Base-by-base conservation (phyloP, 2,797 vertebrate genomes). In the Sylvilagus floridanus region DNA sequence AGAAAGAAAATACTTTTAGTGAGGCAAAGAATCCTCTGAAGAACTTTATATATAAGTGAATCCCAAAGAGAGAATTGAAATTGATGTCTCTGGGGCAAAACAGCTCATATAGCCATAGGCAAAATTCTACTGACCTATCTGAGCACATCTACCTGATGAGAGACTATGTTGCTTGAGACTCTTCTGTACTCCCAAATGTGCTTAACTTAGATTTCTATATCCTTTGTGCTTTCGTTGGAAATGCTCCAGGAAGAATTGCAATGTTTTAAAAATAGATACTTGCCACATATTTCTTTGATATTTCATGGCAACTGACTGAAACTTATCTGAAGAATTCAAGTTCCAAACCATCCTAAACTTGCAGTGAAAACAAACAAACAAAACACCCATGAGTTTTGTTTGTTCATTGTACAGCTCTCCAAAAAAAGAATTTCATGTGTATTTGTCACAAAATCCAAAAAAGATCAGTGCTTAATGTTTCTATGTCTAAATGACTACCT, bases 261-360 rank as follows among this genome's bases (percentile, higher is more conserved):
- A n/a, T 90, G 60, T 82, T 93, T 95, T 96, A 97, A 96, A 97
- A 95, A 95, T 97, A 97, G 88, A 88, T 93, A 86, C 37, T 88
- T 75, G 83, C 87, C 79, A 88, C 65, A 94, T 35, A 88, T 94
- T 96, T 68, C 28, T 82, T 95, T 90, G 72, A 75, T 93, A 93
- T 78, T 96, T 89, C n/a, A 47, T 89, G 79, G 54, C 71, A 95
- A 94, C 54, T 82, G 71, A 82, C 37, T 95, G 16, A 69, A 90
- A 32, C 85, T 85, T 94, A 93, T 84, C 79, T 95, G 69, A 94
- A 63, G 12, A 94, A 69, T 66, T 84, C 57, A 54, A 92, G 87
- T 96, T 93, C 32, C 28, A 76, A 95, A 88, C 77, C 37, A 91
- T 83, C 9, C 1, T 91, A 95, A 93, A 66, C 30, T 42, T 66